Evolutionary conservation across 2,888 invertebrate genomes (phyloP).

Genomic region (Acleris laterana): DNA sequence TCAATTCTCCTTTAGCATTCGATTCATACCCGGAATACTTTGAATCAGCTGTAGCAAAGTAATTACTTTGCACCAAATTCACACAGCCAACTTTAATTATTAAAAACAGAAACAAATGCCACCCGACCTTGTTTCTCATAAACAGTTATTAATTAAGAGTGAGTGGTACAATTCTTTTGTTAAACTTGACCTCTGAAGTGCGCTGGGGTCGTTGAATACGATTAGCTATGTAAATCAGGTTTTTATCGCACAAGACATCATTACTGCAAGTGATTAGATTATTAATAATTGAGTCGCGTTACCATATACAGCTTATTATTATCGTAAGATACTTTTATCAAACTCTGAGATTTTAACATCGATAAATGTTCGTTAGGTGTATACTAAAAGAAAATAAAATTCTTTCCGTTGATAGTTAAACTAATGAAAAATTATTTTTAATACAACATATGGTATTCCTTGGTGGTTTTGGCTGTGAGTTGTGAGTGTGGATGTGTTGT

Average conservation of each 20-base stretch:
- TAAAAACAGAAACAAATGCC: conserved; percentile 28
- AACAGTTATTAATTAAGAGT: conserved; percentile 36
- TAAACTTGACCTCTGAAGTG: conserved; percentile 56
- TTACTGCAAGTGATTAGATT: conserved; percentile 28
- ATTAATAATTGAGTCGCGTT: conserved; percentile 12
- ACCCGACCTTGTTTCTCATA: conserved; percentile 35
- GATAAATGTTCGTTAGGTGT: too few relatives aligned
- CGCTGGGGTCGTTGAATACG: conserved; percentile 51
- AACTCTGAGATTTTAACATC: too few relatives aligned
- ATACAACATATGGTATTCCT: too few relatives aligned
- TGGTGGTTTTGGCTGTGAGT: too few relatives aligned
- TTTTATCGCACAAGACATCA: conserved; percentile 46
- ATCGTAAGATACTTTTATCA: too few relatives aligned
- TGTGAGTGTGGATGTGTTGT: too few relatives aligned
- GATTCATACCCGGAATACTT: conserved; percentile 10
- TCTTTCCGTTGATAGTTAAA: too few relatives aligned
- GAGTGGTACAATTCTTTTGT: conserved; percentile 38
- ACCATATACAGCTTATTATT: not conserved
- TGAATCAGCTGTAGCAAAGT: conserved; percentile 11
- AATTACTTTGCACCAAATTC: conserved; percentile 14
- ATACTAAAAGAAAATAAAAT: too few relatives aligned
- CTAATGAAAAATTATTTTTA: too few relatives aligned
- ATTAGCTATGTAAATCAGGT: conserved; percentile 56
- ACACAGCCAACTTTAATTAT: conserved; percentile 28
- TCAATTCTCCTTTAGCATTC: not conserved